phyloP scores from a whole-genome alignment of 2,888 invertebrate species.

The Miltochrista miniata region DNA sequence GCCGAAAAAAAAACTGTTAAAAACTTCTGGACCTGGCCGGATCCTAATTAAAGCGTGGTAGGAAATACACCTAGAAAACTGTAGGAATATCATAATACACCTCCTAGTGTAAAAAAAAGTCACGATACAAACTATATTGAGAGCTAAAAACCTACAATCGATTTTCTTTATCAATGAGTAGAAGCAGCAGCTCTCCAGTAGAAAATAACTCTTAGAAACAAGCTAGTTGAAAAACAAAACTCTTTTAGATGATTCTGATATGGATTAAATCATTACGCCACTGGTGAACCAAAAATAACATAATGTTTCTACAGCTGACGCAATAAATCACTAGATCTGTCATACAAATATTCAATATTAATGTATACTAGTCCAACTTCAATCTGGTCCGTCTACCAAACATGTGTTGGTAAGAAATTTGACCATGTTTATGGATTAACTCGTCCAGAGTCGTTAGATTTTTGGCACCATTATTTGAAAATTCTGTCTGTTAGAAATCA shows the following conservation, averaged over 20 bases:
- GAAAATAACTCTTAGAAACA: too few species aligned
- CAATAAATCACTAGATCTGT: slow-evolving; percentile 33
- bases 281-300: slow-evolving; percentile 1
- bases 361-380: slow-evolving; percentile 20
- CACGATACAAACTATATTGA: too few species aligned
- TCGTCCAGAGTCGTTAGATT: slow-evolving; percentile 16
- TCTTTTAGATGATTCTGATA: neutral
- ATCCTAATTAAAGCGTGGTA: too few species aligned
- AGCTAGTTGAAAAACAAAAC: too few species aligned
- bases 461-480: slow-evolving; percentile 29
- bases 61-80: too few species aligned
- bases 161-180: neutral
- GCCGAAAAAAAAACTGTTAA: too few species aligned
- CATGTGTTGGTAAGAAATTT: slow-evolving; percentile 32
- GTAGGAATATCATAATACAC: too few species aligned
- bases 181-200: neutral
- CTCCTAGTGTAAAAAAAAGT: too few species aligned
- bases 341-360: slow-evolving; percentile 28
- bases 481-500: slow-evolving; percentile 29
- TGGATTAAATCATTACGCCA: neutral
- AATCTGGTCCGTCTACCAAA: slow-evolving; percentile 27
- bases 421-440: slow-evolving; percentile 25
- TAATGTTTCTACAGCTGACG: slow-evolving; percentile 13
- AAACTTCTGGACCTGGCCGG: too few species aligned
- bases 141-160: too few species aligned